Evolutionary conservation across 2,888 invertebrate genomes (phyloP).

Genomic region (Dermolepida albohirtum): DNA sequence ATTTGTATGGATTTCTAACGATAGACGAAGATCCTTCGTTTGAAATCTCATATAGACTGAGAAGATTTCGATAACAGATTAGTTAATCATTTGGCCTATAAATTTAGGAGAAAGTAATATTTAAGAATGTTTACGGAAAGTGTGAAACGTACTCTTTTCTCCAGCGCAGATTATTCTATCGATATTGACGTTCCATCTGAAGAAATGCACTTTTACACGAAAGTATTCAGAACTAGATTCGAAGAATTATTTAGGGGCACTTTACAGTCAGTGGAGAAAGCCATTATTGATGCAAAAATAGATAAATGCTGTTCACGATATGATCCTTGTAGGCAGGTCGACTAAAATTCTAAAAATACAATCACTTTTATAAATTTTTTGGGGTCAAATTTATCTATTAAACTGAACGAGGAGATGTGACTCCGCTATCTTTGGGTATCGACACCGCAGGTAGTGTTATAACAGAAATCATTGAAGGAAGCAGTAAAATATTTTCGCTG

Average conservation of each 20-base stretch:
- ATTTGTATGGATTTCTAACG: constrained; percentile 70
- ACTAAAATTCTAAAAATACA: too few relatives aligned
- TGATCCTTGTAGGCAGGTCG: constrained; percentile 85
- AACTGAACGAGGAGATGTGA: constrained; percentile 70
- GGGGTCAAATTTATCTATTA: constrained; percentile 59
- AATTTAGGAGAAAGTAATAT: constrained; percentile 77
- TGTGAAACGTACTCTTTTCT: constrained; percentile 81
- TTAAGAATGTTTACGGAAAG: constrained; percentile 82
- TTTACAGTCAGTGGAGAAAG: constrained; percentile 79
- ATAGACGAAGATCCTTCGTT: constrained; percentile 72
- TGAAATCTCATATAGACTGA: constrained; percentile 67
- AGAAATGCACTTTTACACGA: constrained; percentile 79
- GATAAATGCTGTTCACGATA: constrained; percentile 82
- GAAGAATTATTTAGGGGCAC: constrained; percentile 81
- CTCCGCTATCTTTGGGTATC: constrained; percentile 78
- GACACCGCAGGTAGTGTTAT: constrained; percentile 87
- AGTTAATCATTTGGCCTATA: constrained; percentile 76
- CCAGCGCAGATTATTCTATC: constrained; percentile 79
- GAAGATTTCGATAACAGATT: constrained; percentile 71
- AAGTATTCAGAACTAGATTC: constrained; percentile 79
- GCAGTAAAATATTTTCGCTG: constrained; percentile 68
- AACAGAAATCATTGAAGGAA: constrained; percentile 73
- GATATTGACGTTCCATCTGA: constrained; percentile 82
- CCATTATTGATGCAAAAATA: constrained; percentile 80
- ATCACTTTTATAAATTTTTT: constrained; percentile 79